Percentiles rank a stretch among this genome's conserved stretches.
phyloP scores from a whole-genome alignment of 2,113 vertebrate species.

The Lophura nycthemera region DNA sequence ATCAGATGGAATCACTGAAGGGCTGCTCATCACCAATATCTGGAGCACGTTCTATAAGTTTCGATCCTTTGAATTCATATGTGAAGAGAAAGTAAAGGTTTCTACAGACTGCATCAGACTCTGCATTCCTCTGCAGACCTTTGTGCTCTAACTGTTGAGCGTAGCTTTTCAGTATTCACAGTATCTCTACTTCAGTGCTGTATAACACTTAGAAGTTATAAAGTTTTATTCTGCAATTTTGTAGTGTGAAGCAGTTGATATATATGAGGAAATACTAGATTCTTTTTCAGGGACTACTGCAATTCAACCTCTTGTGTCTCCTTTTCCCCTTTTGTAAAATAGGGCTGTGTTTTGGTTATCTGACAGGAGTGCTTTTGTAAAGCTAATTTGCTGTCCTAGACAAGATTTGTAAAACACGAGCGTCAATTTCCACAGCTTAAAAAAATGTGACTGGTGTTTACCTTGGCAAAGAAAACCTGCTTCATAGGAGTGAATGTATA shows the following conservation, averaged over 20 bases:
- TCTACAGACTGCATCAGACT: not conserved
- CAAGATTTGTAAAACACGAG: not conserved
- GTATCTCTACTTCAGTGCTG: not conserved
- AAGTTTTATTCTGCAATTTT: constrained; percentile 1
- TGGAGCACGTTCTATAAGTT: not conserved
- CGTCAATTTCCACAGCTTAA: not conserved
- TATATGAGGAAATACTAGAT: not conserved
- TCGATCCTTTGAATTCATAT: not conserved
- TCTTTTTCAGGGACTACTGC: not conserved
- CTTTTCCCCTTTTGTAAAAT: not conserved
- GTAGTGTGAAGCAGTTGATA: not conserved
- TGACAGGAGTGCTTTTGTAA: not conserved
- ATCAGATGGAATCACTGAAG: not conserved
- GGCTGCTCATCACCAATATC: not conserved
- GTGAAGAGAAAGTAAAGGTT: not conserved
- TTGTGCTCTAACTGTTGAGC: not conserved
- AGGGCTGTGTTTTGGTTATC: not conserved
- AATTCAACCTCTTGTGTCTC: not conserved
- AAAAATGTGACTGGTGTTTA: not conserved
- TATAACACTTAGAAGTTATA: not conserved
- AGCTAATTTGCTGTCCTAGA: not conserved
- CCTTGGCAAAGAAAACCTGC: not conserved
- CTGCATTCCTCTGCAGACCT: not conserved
- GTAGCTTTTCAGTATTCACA: not conserved
- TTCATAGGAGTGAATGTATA: not conserved